Base-by-base conservation (phyloP, 1,140 invertebrate species). In the Lethrus apterus region DNA sequence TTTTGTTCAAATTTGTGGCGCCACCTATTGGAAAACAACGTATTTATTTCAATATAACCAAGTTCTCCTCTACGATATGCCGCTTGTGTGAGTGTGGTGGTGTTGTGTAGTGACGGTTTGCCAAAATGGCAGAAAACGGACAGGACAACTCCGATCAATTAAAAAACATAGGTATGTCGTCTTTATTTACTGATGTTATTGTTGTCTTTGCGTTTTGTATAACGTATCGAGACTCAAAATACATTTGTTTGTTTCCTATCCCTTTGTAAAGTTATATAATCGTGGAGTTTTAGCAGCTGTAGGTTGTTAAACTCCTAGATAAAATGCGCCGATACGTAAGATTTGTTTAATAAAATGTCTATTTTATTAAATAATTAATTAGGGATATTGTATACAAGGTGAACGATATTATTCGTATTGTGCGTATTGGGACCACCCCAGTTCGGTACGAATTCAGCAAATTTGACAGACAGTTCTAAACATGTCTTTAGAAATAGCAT, bases 51-150 rank as follows among this genome's bases (percentile, higher is more conserved):
- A 41, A 3, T 11, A 19, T 34, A 14, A 13, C 21, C n/a, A 13
- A 10, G 11, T 36, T 4, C 17, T 48, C 15, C 10, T 18, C 7
- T 43, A 41, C 30, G 45, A 33, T 51, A 48, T 35, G 38, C 46
- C 29, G 43, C 48, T 44, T 41, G 24, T 36, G 35, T 38, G 38
- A 38, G 42, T 33, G 47, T 53, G 51, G 46, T 55, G 38, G 48
- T 46, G 46, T 41, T 43, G 50, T 43, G 46, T 61, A 69, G 66
- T 74, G 67, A 68, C 60, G 69, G 68, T 53, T 68, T 59, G 69
- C 69, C 73, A 76, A 77, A 71, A 77, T 77, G 74, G 75, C 73
- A 64, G 74, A 77, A 70, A 73, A 70, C 66, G 71, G 70, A 69
- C 72, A 73, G 68, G 69, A 74, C 61, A 69, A 70, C 67, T 65